A percentile compares a stretch with the other conserved stretches of the same genome.
phyloP scores from a whole-genome alignment of 2,888 invertebrate genomes.

The Lasioglossum pauxillum region DNA sequence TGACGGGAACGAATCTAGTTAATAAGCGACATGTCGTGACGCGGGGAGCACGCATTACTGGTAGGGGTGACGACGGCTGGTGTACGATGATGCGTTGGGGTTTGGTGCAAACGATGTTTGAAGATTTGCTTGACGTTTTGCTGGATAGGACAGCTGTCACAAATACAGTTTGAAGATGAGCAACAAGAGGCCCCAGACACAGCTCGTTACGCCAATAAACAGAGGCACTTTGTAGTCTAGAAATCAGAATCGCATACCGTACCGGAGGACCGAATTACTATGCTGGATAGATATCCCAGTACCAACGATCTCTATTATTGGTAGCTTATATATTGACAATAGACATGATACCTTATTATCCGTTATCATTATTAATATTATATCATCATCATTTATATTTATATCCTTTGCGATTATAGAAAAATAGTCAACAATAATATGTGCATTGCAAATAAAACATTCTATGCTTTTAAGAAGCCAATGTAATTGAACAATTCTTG shows the following conservation, averaged over 20 bases:
- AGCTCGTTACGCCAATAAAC: constrained; percentile 95
- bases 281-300: constrained; percentile 71
- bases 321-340: constrained; percentile 52
- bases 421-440: constrained; percentile 18
- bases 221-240: constrained; percentile 88
- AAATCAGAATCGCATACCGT: constrained; percentile 84
- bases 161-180: constrained; percentile 90
- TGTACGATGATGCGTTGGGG: constrained; percentile 83
- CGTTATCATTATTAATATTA: constrained; percentile 10
- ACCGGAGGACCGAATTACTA: constrained; percentile 83
- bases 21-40: constrained; percentile 83
- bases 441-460: constrained; percentile 24
- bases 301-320: constrained; percentile 69
- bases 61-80: constrained; percentile 83
- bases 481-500: constrained; percentile 8
- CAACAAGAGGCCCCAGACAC: constrained; percentile 93
- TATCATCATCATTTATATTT: constrained; percentile 19
- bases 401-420: constrained; percentile 6
- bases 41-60: constrained; percentile 83
- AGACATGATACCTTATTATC: constrained; percentile 31
- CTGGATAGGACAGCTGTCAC: constrained; percentile 85
- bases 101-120: constrained; percentile 81
- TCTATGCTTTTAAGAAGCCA: neutral
- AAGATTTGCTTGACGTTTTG: constrained; percentile 80
- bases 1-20: constrained; percentile 82